Evolutionary conservation across 2,113 vertebrate species (phyloP).

Genomic region (Salvelinus alpinus): DNA sequence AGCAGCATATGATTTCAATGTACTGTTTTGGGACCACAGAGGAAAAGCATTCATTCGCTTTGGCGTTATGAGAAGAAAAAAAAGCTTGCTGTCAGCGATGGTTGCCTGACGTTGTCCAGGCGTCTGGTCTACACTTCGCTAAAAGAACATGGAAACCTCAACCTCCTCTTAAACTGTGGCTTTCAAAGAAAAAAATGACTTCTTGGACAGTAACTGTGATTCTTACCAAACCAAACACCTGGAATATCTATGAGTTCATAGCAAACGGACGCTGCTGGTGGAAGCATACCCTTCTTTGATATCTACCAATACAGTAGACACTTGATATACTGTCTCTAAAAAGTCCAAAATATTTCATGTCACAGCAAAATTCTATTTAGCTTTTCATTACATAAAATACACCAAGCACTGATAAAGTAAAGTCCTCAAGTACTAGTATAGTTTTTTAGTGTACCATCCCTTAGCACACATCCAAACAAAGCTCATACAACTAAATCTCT

Average conservation of each 20-base stretch:
- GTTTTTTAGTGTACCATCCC: too few species aligned
- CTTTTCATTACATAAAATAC: too few species aligned
- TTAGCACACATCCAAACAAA: too few species aligned
- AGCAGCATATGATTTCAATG: conserved; percentile 12
- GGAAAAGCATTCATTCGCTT: conserved; percentile 5
- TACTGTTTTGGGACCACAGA: neutral
- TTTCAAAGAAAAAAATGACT: neutral
- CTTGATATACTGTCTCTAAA: too few species aligned
- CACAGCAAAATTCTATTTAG: too few species aligned
- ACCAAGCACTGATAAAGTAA: too few species aligned
- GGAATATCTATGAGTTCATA: neutral
- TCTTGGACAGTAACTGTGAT: neutral
- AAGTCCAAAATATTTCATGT: too few species aligned
- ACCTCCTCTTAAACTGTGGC: neutral
- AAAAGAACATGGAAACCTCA: conserved; percentile 6
- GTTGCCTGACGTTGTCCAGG: conserved; percentile 10
- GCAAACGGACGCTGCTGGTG: neutral
- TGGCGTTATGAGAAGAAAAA: conserved; percentile 39
- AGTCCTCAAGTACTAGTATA: too few species aligned
- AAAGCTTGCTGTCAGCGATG: neutral
- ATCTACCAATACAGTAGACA: too few species aligned
- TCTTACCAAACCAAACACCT: conserved; percentile 4
- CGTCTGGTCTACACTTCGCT: neutral
- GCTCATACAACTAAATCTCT: too few species aligned
- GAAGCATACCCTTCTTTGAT: neutral